Base-by-base conservation (phyloP, 2,888 invertebrate species). In the Calliphora vomitoria region DNA sequence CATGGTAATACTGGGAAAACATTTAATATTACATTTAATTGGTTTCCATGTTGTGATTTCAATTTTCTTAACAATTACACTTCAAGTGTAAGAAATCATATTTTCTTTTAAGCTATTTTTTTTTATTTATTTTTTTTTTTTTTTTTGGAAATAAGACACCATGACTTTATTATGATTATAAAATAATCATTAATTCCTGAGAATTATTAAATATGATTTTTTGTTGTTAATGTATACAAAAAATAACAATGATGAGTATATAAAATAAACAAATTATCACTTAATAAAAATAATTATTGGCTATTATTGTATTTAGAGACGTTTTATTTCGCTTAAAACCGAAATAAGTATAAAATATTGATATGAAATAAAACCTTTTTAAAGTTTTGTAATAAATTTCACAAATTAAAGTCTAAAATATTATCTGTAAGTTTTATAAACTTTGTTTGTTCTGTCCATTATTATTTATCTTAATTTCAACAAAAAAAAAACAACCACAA, bases 21-120 rank as follows among this genome's bases (percentile, higher is more conserved):
- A 72, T 64, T 64, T 58, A 25, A 55, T 72, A 79, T 79, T 68
- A 81, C 31, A 72, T 81, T 81, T 81, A 81, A 81, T 81, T 85
- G 75, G 80, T 85, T 76, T 81, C 76, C 55, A 62, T 79, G 68
- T 69, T 76, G 64, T 76, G 71, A 81, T 85, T 85, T 85, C 71
- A 75, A 76, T 85, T 85, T 79, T 20, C 66, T 41, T 38, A 50
- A 25, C 74, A 80, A 85, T 69, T 75, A 71, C 80, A 75, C 38
- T 41, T 62, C 41, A 76, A 71, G 74, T 75, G 47, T 62, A 75
- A 75, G 4, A 53, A 75, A 76, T 69, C 53, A 15, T 44, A n/a
- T 71, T 80, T 69, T 35, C 31, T 55, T 18, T 69, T 64, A 15
- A 35, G 44, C 1, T 44, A 13, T 13, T 38, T 15, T 1, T n/a